Evolutionary conservation across 2,797 vertebrate species (phyloP).

Genomic region (Falco cherrug): DNA sequence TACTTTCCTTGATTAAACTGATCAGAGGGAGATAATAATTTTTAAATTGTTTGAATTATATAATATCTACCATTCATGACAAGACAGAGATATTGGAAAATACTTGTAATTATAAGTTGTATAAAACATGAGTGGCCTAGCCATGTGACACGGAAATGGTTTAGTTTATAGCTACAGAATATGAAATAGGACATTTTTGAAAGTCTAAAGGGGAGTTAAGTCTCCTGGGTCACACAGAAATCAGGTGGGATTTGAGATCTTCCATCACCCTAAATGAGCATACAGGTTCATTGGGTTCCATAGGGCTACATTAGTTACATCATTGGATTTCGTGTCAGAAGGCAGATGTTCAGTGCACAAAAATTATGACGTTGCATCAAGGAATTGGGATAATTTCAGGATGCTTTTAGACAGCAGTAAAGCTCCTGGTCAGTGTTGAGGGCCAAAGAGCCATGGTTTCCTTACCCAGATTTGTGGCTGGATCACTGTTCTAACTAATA

Average conservation of each 20-base stretch:
- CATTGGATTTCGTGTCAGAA: neutral
- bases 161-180: neutral
- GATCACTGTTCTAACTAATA: neutral
- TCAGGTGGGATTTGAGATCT: neutral
- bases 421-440: neutral
- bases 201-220: neutral
- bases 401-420: neutral
- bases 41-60: neutral
- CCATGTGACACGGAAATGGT: neutral
- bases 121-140: neutral
- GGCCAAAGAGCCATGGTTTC: neutral
- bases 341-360: neutral
- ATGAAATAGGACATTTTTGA: neutral
- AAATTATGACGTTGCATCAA: neutral
- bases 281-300: neutral
- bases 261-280: neutral
- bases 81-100: neutral
- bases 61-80: too few species aligned
- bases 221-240: neutral
- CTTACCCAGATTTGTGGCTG: neutral
- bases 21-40: neutral
- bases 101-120: neutral
- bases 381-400: neutral
- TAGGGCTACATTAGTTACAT: fast-evolving
- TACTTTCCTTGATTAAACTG: neutral